Evolutionary conservation across 1,140 invertebrate genomes (phyloP), one percentile per base, ranked within the genome.

Genomic region (Melanaphis sacchari): DNA sequence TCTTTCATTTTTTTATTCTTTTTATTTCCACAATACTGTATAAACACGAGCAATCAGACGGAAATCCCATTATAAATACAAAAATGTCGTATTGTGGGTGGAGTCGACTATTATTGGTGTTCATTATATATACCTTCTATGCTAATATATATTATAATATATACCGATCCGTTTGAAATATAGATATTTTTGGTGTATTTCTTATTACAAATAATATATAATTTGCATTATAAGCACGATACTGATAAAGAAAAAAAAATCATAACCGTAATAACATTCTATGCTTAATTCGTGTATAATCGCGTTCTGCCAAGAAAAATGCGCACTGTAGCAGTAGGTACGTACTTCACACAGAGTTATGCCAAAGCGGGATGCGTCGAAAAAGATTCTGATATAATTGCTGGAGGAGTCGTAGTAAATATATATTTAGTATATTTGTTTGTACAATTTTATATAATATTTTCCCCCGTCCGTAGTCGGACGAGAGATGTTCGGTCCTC

Each of bases 371-470:
- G 85, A 36, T n/a, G 85, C 41, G 43, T 52, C 87, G 87, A 49
- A 38, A 89, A 9, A 8, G 46, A 89, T 89, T 89, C 21, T 49
- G 46, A 89, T 52, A 22, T 89, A 89, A 89, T 89, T 52, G 46
- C 36, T 40, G 26, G 46, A 21, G 46, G 36, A 89, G 46, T n/a
- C 18, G 11, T 46, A 85, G 84, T 43, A 18, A 46, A 85, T 85
- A 43, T 85, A n/a, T 85, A 85, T 85, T 31, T 85, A 43, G 41
- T 26, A 89, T 52, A 52, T 52, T 36, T 49, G 49, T 52, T 52
- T 49, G 49, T 52, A 89, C 7, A 89, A 52, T 52, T 89, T 89
- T 36, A 49, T 89, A 15, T 89, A 52, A 38, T 89, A 59, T 90
- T 88, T 90, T 59, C 24, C 36, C 18, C n/a, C 21, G n/a, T 11